Base-by-base conservation (phyloP, 1,140 invertebrate genomes). In the Reticulitermes speratus region DNA sequence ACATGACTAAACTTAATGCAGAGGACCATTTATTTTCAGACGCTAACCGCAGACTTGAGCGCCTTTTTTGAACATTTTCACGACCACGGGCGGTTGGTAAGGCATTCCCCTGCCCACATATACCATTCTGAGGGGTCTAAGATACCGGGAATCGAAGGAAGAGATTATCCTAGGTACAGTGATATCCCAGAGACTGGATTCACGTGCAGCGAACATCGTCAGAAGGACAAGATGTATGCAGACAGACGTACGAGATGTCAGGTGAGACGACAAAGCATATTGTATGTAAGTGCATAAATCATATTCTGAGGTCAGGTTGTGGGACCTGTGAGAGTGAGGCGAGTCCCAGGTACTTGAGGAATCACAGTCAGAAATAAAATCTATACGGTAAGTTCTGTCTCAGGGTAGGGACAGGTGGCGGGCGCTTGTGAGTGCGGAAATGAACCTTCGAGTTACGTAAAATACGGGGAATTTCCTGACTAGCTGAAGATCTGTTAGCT, bases 191-290 rank as follows among this genome's bases (percentile, higher is more conserved):
- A 87, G 81, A 91, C 91, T 2, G 88, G 87, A 55, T 91, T 91
- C 88, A 87, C 88, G 25, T 91, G 91, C 83, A 44, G 44, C 16
- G 86, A 88, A 84, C 88, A 89, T 84, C 89, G 89, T 65, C 90
- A 89, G 14, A 89, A 90, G 82, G 30, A 52, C n/a, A 59, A 65
- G 30, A 84, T 84, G 84, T 91, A 91, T 83, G 90, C 90, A 44
- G 91, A 91, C 87, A 86, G 89, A 19, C 89, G 90, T 86, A 88
- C 89, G 19, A 87, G 88, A 23, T 91, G 90, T 85, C 90, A 90
- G 84, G 89, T 88, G 45, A 83, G 65, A 55, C 2, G 45, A 1
- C 14, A 48, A 9, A 38, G 14, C 14, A 48, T 48, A 12, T 16
- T 48, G 45, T 48, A 16, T 48, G 3, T 48, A 48, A 38, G 38